phyloP scores from a whole-genome alignment of 2,888 invertebrate species.

The Cryptus armator region DNA sequence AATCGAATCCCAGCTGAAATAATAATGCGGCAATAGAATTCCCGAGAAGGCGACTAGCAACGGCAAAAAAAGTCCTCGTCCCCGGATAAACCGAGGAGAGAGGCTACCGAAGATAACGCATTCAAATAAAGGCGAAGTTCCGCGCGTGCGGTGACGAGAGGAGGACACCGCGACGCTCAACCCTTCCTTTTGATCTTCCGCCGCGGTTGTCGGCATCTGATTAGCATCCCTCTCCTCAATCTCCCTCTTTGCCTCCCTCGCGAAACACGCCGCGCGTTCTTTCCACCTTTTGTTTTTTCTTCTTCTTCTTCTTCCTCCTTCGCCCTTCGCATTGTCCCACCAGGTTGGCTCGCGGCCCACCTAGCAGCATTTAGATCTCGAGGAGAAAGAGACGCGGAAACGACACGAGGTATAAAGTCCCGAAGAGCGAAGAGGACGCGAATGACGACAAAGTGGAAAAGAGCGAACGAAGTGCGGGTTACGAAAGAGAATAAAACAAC shows the following conservation, averaged over 20 bases:
- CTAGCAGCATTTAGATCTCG: conserved; percentile 45
- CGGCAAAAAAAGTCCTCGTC: conserved; percentile 4
- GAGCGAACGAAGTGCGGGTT: background rate
- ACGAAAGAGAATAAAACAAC: conserved; percentile 16
- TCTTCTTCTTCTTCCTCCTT: conserved; percentile 40
- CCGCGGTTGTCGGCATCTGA: conserved; percentile 84
- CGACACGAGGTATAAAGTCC: no score
- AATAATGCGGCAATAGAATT: no score
- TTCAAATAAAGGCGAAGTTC: conserved; percentile 81
- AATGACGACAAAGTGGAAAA: conserved; percentile 47
- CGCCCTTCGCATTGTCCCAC: conserved; percentile 34
- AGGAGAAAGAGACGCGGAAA: conserved; percentile 32
- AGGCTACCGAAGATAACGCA: conserved; percentile 71
- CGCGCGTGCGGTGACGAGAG: conserved; percentile 80
- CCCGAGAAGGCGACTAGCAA: background rate
- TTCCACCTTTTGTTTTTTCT: conserved; percentile 36
- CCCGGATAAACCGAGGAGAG: conserved; percentile 30
- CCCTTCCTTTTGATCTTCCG: conserved; percentile 80
- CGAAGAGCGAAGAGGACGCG: conserved; percentile 42
- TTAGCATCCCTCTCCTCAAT: conserved; percentile 82
- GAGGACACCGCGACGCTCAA: conserved; percentile 75
- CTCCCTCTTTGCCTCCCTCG: conserved; percentile 54
- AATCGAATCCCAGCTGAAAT: no score
- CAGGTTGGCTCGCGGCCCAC: conserved; percentile 30
- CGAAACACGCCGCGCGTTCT: conserved; percentile 53